Base-by-base conservation (phyloP, 1,140 invertebrate genomes). In the Dreissena polymorpha region DNA sequence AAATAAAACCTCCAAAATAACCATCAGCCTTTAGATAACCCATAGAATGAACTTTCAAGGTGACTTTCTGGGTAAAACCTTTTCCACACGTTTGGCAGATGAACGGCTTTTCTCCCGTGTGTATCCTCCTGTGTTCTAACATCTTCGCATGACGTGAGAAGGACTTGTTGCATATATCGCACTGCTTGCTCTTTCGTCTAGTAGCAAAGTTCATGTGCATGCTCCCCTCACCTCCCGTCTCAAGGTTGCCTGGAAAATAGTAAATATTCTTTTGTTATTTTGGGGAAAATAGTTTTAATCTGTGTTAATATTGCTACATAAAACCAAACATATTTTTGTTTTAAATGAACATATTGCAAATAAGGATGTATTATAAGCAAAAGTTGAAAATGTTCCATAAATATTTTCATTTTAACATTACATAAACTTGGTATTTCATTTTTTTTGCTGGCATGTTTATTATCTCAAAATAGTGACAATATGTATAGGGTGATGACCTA, bases 81-180 rank as follows among this genome's bases (percentile, higher is more conserved):
- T 39, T 39, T 2, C 39, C 39, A 39, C 39, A 39, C 39, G 8
- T 8, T 2, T 8, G 39, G 39, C 71, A 73, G 14, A 73, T 21
- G 55, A 25, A 73, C 0, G 71, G 71, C 55, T 57, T 21, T 25
- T 73, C 71, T 23, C 71, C 71, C 5, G 71, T 73, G 21, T 73
- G 71, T 23, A 73, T 60, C 60, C 71, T 21, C 21, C 71, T 55
- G 21, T 73, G 71, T 60, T 57, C 60, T 0, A 14, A 16, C 51
- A 73, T 23, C 12, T 18, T 8, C 0, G 71, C 60, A n/a, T 57
- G 71, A 25, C 53, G 53, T 13, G 25, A 14, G 18, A 73, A 55
- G 2, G 60, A 23, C 49, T 73, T 73, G 51, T 18, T 0, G 71
- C 71, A 73, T 18, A 73, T 57, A 16, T 73, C 71, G n/a, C 71